Conservation (phyloP, 2,888 invertebrate genomes). For the Zeuzera pyrina region DNA sequence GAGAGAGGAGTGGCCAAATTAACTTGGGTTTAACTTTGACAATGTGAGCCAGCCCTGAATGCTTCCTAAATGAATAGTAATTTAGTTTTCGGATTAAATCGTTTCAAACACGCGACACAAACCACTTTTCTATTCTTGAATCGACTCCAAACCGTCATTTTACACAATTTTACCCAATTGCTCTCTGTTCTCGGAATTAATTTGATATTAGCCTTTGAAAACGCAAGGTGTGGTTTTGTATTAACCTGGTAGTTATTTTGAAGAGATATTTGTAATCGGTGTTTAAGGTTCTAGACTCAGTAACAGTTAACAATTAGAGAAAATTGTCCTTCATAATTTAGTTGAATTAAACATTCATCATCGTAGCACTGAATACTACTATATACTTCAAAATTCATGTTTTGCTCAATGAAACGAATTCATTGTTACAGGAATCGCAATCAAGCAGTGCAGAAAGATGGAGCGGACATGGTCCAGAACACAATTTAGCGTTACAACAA, state of each 20-base stretch:
- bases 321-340: not conserved
- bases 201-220: constrained; percentile 71
- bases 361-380: too few relatives aligned
- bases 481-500: constrained; percentile 92
- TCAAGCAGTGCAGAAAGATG: constrained; percentile 90
- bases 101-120: constrained; percentile 69
- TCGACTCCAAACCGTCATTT: constrained; percentile 67
- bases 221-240: constrained; percentile 69
- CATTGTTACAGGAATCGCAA: constrained; percentile 83
- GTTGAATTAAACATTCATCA: constrained; percentile 6
- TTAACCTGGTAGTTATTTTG: constrained; percentile 58
- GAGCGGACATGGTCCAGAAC: constrained; percentile 92
- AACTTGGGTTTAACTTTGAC: constrained; percentile 58
- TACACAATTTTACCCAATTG: constrained; percentile 72
- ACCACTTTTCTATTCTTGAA: constrained; percentile 70
- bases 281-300: constrained; percentile 52
- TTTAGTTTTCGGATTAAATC: constrained; percentile 70
- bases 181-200: constrained; percentile 69
- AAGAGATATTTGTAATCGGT: constrained; percentile 60
- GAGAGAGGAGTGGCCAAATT: constrained; percentile 37
- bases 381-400: too few relatives aligned
- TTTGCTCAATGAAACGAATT: constrained; percentile 16
- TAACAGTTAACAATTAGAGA: too few relatives aligned
- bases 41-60: constrained; percentile 54
- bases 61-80: constrained; percentile 70